These are phyloP conservation scores for Sinhomidia bicolor DNA, from an alignment of 2,888 invertebrate species.

Conservation along the genomic window DNA sequence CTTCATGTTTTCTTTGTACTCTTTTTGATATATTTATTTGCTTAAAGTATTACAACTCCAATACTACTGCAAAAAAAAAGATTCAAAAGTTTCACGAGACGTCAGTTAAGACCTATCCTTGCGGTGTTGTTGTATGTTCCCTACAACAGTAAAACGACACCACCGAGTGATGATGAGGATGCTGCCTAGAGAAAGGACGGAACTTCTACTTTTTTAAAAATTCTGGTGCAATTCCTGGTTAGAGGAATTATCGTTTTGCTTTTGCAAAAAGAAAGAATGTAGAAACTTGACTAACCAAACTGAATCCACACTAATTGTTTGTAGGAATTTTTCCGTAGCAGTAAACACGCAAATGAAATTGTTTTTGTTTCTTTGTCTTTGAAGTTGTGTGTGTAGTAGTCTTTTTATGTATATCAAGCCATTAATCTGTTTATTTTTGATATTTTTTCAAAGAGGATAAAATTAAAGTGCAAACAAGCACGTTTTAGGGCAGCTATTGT, in stretches of 20 bases:
- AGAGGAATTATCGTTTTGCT: too few relatives aligned
- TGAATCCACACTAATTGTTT: not conserved
- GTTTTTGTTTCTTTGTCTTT: not conserved
- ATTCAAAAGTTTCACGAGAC: conserved; percentile 19
- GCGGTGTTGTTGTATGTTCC: not conserved
- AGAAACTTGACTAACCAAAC: not conserved
- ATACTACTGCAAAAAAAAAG: too few relatives aligned
- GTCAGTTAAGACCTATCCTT: not conserved
- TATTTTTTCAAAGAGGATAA: conserved; percentile 12
- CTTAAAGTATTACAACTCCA: not conserved
- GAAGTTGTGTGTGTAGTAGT: not conserved
- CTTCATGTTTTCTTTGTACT: conserved; percentile 8
- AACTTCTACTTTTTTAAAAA: too few relatives aligned
- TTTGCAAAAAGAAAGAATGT: not conserved
- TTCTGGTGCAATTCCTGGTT: too few relatives aligned
- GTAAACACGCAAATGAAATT: not conserved
- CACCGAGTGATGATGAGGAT: too few relatives aligned
- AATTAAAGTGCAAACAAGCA: conserved; percentile 28
- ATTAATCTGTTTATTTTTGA: conserved; percentile 26
- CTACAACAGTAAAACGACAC: too few relatives aligned
- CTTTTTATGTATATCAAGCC: conserved; percentile 2
- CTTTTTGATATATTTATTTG: not conserved
- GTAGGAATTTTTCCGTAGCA: not conserved
- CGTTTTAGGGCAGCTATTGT: not conserved
- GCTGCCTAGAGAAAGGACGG: too few relatives aligned